Evolutionary conservation across 2,888 invertebrate species (phyloP), one percentile per base, ranked within the genome.

Genomic region (Gasteruption jaculator): DNA sequence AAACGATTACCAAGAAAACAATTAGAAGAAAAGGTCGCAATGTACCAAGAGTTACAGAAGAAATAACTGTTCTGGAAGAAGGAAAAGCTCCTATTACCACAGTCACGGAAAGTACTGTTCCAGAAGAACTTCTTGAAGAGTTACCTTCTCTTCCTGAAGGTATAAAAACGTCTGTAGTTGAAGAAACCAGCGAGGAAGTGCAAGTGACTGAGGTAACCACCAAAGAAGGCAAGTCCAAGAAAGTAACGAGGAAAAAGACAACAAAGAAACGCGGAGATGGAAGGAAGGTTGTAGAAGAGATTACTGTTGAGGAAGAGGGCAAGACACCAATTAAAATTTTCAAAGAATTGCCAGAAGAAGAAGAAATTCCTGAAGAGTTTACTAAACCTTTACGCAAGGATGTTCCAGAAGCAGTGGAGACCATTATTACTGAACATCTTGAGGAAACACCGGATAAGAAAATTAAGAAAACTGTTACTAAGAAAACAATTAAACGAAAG

Each of bases 361-460:
- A 49, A 4, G 40, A 46, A 11, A 10, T 50, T 0, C 39, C 19
- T 0, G 46, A 45, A 14, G 45, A 50, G 15, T 37, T 48, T 0
- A 50, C 43, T 1, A n/a, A n/a, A n/a, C n/a, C n/a, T n/a, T n/a
- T n/a, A n/a, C n/a, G n/a, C n/a, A n/a, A n/a, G n/a, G n/a, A n/a
- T n/a, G 44, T 50, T 0, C 45, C 46, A 0, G 29, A 46, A 4
- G 46, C 46, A 36, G 8, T 37, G 0, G n/a, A n/a, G n/a, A n/a
- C n/a, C n/a, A n/a, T n/a, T n/a, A n/a, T n/a, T n/a, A n/a, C n/a
- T n/a, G n/a, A n/a, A n/a, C n/a, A n/a, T n/a, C n/a, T n/a, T 16
- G 71, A 73, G 57, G 71, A 74, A 42, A 54, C 70, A 10, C 73
- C 64, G 46, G 57, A 63, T 25, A 53, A 66, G 40, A 64, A 7